These are phyloP conservation scores for Hippotragus niger DNA, from an alignment of 2,113 vertebrate species.

Conservation along the genomic window DNA sequence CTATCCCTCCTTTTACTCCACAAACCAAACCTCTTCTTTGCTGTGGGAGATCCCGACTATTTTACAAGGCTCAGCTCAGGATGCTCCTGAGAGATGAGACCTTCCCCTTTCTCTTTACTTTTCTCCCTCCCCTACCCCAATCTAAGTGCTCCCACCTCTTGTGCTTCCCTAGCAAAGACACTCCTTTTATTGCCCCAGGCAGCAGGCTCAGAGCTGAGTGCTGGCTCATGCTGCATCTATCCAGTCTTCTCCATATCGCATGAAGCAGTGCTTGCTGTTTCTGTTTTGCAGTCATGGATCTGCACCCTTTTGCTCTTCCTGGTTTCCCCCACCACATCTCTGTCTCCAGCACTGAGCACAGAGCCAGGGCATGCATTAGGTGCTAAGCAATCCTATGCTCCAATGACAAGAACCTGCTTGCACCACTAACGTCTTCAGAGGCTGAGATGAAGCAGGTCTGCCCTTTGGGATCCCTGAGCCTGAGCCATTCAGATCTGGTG, in stretches of 20 bases:
- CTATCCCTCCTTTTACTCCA: neutral
- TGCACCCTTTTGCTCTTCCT: neutral
- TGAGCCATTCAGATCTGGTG: neutral
- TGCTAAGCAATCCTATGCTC: neutral
- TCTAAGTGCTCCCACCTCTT: neutral
- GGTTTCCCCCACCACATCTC: neutral
- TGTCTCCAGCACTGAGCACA: neutral
- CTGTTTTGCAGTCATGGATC: neutral
- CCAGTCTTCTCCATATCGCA: neutral
- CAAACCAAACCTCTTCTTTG: neutral
- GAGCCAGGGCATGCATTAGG: fast-evolving
- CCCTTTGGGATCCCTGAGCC: neutral
- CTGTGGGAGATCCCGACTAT: neutral
- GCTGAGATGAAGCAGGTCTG: neutral
- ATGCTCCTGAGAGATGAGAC: neutral
- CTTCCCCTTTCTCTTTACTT: neutral
- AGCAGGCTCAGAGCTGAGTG: neutral
- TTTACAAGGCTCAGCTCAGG: neutral
- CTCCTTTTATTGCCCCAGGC: neutral
- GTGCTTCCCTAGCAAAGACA: neutral
- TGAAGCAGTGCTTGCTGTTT: neutral
- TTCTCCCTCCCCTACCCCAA: neutral
- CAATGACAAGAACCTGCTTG: neutral
- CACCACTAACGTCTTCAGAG: neutral
- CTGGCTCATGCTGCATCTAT: neutral